Base-by-base conservation (phyloP, 2,113 vertebrate genomes). In the Archilochus colubris region DNA sequence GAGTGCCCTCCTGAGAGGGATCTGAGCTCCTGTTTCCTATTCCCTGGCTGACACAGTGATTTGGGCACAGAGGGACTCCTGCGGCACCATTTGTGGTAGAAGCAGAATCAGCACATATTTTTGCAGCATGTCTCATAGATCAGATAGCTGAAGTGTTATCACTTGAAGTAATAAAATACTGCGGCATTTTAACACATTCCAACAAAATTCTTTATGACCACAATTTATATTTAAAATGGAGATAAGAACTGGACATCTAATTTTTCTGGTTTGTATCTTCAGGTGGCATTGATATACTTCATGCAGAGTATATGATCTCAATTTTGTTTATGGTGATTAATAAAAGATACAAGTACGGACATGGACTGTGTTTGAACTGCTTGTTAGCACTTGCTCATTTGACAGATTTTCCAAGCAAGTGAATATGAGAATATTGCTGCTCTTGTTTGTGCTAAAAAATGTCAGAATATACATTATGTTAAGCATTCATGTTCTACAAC, bases 371-470 rank as follows among this genome's bases (percentile, higher is more conserved):
- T 96, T 74, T 59, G 82, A 64, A 94, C 77, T 76, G 57, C 82
- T 82, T 84, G 28, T 91, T 93, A 86, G 61, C 59, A 67, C 67
- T 86, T 95, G 68, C 46, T 83, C 66, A 31, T 78, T 72, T 94
- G 73, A 82, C 75, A 82, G 62, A 73, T 86, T 82, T 94, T 93
- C 48, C 44, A 51, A 81, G 51, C 40, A 62, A 77, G 28, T 74
- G 25, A 9, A 4, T 74, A 64, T 33, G 51, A 92, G 73, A 94
- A 75, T 25, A 72, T 20, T 73, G 74, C 20, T 31, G 62, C 81
- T 74, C 66, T 53, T 87, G 19, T 67, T 70, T 89, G 63, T 81
- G 59, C 61, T 79, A 62, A 53, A 79, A 87, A 70, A 44, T 33
- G 8, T 36, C 23, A 40, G 74, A 43, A 55, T 84, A 96, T 91